These are phyloP conservation scores for Aspidapion aeneum DNA, from an alignment of 2,888 invertebrate species.

Conservation along the genomic window DNA sequence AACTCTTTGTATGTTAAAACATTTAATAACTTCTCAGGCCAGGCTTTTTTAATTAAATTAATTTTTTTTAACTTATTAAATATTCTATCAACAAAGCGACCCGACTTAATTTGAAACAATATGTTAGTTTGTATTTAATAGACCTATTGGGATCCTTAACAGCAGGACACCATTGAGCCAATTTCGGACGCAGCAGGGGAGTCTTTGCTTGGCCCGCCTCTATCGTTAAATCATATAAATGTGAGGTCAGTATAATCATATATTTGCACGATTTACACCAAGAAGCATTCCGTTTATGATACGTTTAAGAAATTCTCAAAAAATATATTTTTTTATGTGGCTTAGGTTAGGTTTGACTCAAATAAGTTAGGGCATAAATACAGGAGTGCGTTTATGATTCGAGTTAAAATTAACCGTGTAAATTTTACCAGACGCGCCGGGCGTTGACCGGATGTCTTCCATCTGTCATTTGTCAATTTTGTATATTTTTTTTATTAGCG, in stretches of 20 bases:
- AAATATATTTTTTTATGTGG: too few relatives aligned
- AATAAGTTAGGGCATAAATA: too few relatives aligned
- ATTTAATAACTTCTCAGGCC: neutral
- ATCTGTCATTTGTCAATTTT: too few relatives aligned
- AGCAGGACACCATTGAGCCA: constrained; percentile 44
- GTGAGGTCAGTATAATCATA: constrained; percentile 35
- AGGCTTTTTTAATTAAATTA: constrained; percentile 44
- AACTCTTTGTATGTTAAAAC: neutral
- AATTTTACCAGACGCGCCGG: too few relatives aligned
- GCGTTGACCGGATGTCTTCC: too few relatives aligned
- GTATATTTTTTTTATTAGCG: too few relatives aligned
- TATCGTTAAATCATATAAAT: constrained; percentile 30
- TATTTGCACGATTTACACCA: constrained; percentile 40
- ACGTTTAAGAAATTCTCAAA: too few relatives aligned
- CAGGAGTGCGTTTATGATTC: too few relatives aligned
- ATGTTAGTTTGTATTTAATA: constrained; percentile 47
- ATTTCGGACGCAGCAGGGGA: constrained; percentile 41
- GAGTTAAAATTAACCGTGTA: too few relatives aligned
- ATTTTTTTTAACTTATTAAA: constrained; percentile 39
- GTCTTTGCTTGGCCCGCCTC: constrained; percentile 36
- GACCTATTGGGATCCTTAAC: constrained; percentile 34
- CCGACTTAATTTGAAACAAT: constrained; percentile 47
- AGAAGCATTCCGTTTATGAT: constrained; percentile 32
- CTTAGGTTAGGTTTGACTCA: too few relatives aligned
- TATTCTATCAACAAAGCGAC: constrained; percentile 40